Percentiles rank a stretch among this genome's conserved stretches.
phyloP scores from a whole-genome alignment of 2,113 vertebrate genomes.

The Hippopotamus amphibius region DNA sequence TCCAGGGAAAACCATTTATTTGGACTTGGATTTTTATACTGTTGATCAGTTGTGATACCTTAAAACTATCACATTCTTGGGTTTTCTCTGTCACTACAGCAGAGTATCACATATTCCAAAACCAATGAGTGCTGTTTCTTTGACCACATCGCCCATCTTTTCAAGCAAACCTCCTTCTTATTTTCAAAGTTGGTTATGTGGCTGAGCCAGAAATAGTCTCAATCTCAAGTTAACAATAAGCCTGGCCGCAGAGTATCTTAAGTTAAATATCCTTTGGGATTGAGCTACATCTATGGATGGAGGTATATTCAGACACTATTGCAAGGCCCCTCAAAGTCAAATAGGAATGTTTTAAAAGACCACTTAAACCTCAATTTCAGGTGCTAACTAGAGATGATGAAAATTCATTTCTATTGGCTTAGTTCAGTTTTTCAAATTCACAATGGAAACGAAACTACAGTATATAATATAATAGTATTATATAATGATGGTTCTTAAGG shows the following conservation, averaged over 20 bases:
- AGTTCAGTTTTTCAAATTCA: constrained; percentile 29
- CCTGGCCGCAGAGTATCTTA: not conserved
- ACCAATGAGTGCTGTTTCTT: not conserved
- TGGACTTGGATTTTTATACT: constrained; percentile 59
- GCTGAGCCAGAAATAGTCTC: constrained; percentile 29
- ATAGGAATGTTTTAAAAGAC: constrained; percentile 38
- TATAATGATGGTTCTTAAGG: not conserved
- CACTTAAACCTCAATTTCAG: constrained; percentile 16
- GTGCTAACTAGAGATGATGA: constrained; percentile 40
- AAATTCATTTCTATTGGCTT: constrained; percentile 32
- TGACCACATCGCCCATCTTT: not conserved
- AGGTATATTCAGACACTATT: constrained; percentile 22
- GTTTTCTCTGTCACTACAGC: constrained; percentile 15
- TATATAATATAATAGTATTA: not conserved
- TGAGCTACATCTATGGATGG: not conserved
- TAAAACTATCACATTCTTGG: constrained; percentile 35
- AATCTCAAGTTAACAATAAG: constrained; percentile 54
- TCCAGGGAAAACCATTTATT: constrained; percentile 44
- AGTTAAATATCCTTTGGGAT: constrained; percentile 40
- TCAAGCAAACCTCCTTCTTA: constrained; percentile 21
- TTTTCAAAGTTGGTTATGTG: not conserved
- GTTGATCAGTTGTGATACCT: constrained; percentile 9
- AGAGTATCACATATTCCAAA: not conserved
- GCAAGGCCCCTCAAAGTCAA: constrained; percentile 21
- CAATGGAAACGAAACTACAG: constrained; percentile 29